A percentile compares a stretch with the other conserved stretches of the same genome.
phyloP scores from a whole-genome alignment of 2,888 invertebrate species.

The Geophilus truncorum region DNA sequence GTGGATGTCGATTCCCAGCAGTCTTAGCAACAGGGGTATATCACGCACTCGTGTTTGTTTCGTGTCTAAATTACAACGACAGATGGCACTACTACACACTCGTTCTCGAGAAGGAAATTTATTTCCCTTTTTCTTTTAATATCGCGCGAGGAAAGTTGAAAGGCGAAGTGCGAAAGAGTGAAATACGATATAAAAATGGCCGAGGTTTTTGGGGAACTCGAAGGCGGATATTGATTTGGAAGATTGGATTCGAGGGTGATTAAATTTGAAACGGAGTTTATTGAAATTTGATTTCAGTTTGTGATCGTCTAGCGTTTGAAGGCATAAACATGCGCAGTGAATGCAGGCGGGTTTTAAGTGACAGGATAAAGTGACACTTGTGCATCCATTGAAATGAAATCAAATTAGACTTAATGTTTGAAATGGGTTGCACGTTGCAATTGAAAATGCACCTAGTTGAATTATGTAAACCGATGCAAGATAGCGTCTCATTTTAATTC shows the following conservation, averaged over 20 bases:
- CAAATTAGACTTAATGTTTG: not conserved
- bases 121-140: not conserved
- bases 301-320: not conserved
- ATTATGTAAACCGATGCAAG: not conserved
- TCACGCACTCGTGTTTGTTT: not conserved
- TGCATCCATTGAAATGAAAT: conserved; percentile 3
- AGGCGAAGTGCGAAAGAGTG: not conserved
- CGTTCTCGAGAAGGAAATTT: not conserved
- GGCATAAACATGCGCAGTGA: not conserved
- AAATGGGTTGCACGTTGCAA: not conserved
- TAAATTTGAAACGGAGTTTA: conserved; percentile 3
- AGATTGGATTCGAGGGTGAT: not conserved
- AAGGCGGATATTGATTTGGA: not conserved
- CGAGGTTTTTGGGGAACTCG: too few species aligned
- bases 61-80: not conserved
- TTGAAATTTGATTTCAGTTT: not conserved
- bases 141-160: not conserved
- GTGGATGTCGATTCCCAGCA: not conserved
- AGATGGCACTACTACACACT: not conserved
- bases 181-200: too few species aligned
- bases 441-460: not conserved
- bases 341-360: not conserved
- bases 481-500: not conserved
- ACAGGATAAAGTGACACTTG: not conserved
- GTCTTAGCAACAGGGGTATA: not conserved